Evolutionary conservation across 1,140 invertebrate genomes (phyloP).

Genomic region (Chrysopa pallens): DNA sequence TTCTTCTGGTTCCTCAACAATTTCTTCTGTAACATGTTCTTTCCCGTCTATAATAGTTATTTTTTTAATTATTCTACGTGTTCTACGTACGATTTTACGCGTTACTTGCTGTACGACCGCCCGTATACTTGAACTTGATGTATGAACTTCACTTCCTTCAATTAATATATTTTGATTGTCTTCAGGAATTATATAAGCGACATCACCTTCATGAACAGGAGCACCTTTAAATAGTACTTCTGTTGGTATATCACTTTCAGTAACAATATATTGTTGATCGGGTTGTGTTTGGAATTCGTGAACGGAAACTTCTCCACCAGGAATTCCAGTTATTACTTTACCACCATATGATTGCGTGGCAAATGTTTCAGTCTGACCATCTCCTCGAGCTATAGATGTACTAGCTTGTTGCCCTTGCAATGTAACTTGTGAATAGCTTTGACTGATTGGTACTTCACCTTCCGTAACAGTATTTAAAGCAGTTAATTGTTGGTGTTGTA

Average conservation of each 20-base stretch:
- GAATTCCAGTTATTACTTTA: conserved; percentile 35
- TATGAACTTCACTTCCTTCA: conserved; percentile 23
- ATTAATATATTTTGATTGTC: conserved; percentile 8
- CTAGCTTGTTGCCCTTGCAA: conserved; percentile 42
- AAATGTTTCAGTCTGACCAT: conserved; percentile 38
- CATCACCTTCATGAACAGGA: conserved; percentile 31
- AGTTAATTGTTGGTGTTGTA: conserved; percentile 27
- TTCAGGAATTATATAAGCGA: conserved; percentile 13
- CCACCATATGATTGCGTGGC: conserved; percentile 41
- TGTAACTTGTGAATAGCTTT: conserved; percentile 44
- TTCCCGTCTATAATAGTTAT: conserved; percentile 64
- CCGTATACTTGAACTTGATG: conserved; percentile 40
- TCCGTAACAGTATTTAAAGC: conserved; percentile 18
- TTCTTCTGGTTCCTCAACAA: conserved; percentile 66
- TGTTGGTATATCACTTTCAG: conserved; percentile 29
- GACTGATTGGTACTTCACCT: conserved; percentile 27
- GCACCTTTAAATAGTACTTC: conserved; percentile 31
- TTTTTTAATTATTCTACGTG: conserved; percentile 49
- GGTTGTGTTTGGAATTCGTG: conserved; percentile 44
- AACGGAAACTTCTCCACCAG: conserved; percentile 37
- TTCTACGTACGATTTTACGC: conserved; percentile 52
- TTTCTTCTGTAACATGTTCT: conserved; percentile 62
- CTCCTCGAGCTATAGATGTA: conserved; percentile 35
- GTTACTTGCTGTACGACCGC: conserved; percentile 65
- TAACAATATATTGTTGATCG: conserved; percentile 27